Percentiles rank a stretch among this genome's conserved stretches.
Conservation (phyloP, 2,888 invertebrate genomes). For the Cryptocephalus moraei region DNA sequence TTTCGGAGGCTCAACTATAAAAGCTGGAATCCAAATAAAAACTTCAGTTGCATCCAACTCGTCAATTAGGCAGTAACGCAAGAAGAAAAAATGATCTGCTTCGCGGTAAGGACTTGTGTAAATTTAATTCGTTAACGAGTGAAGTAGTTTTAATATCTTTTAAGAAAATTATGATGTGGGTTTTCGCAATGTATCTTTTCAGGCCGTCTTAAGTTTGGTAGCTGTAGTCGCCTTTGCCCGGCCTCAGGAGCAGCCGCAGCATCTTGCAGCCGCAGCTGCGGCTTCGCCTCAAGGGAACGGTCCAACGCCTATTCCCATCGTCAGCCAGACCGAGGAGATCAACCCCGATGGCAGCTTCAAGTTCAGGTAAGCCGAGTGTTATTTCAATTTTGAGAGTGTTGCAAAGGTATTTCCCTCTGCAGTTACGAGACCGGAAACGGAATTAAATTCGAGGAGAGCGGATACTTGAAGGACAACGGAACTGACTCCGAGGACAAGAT, state of each 20-base stretch:
- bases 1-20: neutral
- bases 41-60: neutral
- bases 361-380: constrained; percentile 21
- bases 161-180: no score
- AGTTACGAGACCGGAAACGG: constrained; percentile 74
- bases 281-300: constrained; percentile 3
- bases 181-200: no score
- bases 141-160: no score
- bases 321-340: constrained; percentile 38
- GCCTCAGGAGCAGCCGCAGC: constrained; percentile 15
- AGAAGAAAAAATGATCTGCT: no score
- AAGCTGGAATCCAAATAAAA: neutral
- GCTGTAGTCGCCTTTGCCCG: constrained; percentile 6
- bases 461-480: constrained; percentile 51
- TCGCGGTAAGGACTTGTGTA: no score
- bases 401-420: neutral
- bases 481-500: constrained; percentile 37
- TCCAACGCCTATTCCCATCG: constrained; percentile 37
- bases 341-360: constrained; percentile 42
- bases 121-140: no score
- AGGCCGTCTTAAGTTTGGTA: neutral
- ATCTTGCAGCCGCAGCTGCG: constrained; percentile 2
- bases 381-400: no score
- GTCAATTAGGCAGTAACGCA: no score
- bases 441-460: constrained; percentile 62